phyloP scores from a whole-genome alignment of 2,113 vertebrate species.

The Poeciliopsis occidentalis region DNA sequence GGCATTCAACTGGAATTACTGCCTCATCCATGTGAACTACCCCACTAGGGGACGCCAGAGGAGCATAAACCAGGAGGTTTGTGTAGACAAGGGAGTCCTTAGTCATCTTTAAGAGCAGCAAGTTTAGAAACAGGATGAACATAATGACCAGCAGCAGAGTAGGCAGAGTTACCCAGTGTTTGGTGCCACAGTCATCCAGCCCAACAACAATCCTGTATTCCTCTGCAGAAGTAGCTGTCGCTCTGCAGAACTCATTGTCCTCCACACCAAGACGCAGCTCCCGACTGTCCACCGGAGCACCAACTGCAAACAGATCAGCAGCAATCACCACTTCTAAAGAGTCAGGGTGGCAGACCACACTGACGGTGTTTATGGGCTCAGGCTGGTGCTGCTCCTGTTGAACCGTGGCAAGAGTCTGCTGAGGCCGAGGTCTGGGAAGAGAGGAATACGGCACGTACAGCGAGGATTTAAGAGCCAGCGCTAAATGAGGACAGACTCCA shows the following conservation, averaged over 20 bases:
- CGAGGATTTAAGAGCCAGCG: slow-evolving; percentile 13
- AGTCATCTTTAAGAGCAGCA: slow-evolving; percentile 50
- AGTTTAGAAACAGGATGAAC: background rate
- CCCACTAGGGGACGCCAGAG: slow-evolving; percentile 39
- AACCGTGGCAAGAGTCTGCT: background rate
- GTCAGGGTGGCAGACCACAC: slow-evolving; percentile 63
- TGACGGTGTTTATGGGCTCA: slow-evolving; percentile 47
- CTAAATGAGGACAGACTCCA: background rate
- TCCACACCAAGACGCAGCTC: slow-evolving; percentile 67
- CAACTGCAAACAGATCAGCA: slow-evolving; percentile 68
- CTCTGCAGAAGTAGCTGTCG: slow-evolving; percentile 18
- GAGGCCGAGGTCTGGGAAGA: background rate
- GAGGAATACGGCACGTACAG: background rate
- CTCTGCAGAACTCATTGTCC: slow-evolving; percentile 29
- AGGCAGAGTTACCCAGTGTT: slow-evolving; percentile 58
- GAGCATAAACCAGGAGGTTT: slow-evolving; percentile 71
- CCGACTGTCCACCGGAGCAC: slow-evolving; percentile 27
- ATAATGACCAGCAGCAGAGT: background rate
- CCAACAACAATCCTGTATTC: slow-evolving; percentile 59
- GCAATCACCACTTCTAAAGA: slow-evolving; percentile 57
- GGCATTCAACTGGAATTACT: slow-evolving; percentile 73
- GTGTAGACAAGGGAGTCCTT: slow-evolving; percentile 67
- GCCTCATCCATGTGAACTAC: slow-evolving; percentile 71
- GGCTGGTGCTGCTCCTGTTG: slow-evolving; percentile 5
- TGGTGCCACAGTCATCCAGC: slow-evolving; percentile 65